A percentile compares a stretch with the other conserved stretches of the same genome.
These are phyloP conservation scores for Lottia gigantea DNA, from an alignment of 2,888 invertebrate genomes.

Conservation along the genomic window DNA sequence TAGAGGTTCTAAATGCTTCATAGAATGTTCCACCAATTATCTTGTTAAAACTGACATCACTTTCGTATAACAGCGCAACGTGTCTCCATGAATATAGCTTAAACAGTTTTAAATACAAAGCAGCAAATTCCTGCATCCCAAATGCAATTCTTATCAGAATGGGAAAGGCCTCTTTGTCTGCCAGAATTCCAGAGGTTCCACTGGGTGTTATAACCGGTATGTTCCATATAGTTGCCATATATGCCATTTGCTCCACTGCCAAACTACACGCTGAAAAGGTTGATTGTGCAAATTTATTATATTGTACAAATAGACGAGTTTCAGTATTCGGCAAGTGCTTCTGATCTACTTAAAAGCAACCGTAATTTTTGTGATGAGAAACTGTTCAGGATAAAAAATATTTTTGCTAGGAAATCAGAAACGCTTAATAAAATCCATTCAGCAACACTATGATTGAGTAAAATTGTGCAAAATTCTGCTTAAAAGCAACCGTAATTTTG, in stretches of 20 bases:
- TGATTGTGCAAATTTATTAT: not conserved
- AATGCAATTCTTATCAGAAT: constrained; percentile 37
- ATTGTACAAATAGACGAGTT: not conserved
- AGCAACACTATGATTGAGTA: too few species aligned
- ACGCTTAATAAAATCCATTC: too few species aligned
- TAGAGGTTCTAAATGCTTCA: constrained; percentile 12
- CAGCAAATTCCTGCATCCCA: constrained; percentile 35
- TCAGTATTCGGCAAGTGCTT: too few species aligned
- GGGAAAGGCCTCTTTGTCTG: constrained; percentile 32
- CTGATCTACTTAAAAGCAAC: too few species aligned
- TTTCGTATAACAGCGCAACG: constrained; percentile 24
- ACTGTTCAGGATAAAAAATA: too few species aligned
- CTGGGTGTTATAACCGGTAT: constrained; percentile 31
- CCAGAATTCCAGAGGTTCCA: constrained; percentile 25
- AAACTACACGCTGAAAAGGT: constrained; percentile 29
- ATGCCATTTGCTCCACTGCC: constrained; percentile 26
- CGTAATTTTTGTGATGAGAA: too few species aligned
- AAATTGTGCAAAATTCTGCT: too few species aligned
- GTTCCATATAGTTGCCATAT: constrained; percentile 34
- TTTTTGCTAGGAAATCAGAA: too few species aligned
- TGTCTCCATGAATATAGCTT: constrained; percentile 27
- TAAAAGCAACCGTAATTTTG: too few species aligned
- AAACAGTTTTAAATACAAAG: constrained; percentile 24
- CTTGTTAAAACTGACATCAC: constrained; percentile 15
- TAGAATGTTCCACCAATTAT: constrained; percentile 17